These are phyloP conservation scores for Pluvianellus socialis DNA, from an alignment of 2,113 vertebrate genomes.

Conservation along the genomic window DNA sequence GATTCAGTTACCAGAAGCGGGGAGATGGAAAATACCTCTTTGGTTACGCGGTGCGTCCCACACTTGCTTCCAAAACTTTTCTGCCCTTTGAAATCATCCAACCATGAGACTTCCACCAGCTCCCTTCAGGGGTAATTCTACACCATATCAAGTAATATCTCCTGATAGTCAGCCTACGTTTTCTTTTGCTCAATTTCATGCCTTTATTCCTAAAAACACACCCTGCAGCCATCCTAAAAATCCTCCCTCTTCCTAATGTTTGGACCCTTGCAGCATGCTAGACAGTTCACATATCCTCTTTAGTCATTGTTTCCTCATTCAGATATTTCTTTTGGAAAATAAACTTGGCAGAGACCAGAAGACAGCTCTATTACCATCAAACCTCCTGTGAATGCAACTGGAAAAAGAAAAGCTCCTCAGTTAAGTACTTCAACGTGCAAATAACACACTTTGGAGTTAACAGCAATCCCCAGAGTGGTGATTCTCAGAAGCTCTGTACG, in stretches of 20 bases:
- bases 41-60: background rate
- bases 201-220: background rate
- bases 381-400: constrained; percentile 42
- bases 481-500: background rate
- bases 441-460: constrained; percentile 21
- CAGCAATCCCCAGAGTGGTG: background rate
- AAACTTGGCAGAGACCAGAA: constrained; percentile 44
- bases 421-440: constrained; percentile 46
- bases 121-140: background rate
- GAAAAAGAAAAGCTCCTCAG: constrained; percentile 22
- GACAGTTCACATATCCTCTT: constrained; percentile 28
- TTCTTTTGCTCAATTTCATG: background rate
- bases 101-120: background rate
- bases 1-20: background rate
- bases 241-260: background rate
- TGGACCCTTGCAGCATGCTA: background rate
- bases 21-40: background rate
- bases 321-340: constrained; percentile 57
- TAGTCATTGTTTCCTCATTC: constrained; percentile 56
- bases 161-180: background rate
- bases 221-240: background rate
- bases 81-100: background rate
- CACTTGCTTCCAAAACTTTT: background rate
- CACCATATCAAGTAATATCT: background rate
- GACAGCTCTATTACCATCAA: constrained; percentile 41